These are phyloP conservation scores for Abramis brama DNA, from an alignment of 2,113 vertebrate genomes.

Conservation along the genomic window DNA sequence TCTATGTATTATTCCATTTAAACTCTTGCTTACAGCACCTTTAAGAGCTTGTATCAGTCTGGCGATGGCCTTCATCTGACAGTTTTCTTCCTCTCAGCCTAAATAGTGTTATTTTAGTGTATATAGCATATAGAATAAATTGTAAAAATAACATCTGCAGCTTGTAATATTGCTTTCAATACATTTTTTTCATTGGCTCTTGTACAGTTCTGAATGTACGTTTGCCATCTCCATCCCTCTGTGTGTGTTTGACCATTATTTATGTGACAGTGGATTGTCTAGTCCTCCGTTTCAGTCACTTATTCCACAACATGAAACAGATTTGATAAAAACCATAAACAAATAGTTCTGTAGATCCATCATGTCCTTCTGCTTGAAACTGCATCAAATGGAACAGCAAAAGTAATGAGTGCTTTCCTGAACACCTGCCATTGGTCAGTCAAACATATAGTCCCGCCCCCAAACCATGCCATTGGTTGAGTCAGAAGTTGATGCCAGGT, in stretches of 20 bases:
- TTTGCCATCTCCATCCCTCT: not conserved
- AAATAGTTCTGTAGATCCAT: not conserved
- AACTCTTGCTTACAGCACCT: constrained; percentile 1
- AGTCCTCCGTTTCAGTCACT: not conserved
- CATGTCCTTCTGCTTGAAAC: not conserved
- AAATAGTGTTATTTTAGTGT: constrained; percentile 67
- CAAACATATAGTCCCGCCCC: not conserved
- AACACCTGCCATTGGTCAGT: not conserved
- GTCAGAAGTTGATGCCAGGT: not conserved
- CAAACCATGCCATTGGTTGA: not conserved
- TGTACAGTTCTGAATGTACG: constrained; percentile 28
- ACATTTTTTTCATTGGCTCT: constrained; percentile 61
- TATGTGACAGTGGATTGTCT: not conserved
- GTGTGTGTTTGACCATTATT: not conserved
- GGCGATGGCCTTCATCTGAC: constrained; percentile 45
- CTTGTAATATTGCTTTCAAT: constrained; percentile 82
- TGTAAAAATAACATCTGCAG: constrained; percentile 59
- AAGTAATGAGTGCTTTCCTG: not conserved
- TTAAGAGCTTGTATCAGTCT: constrained; percentile 4
- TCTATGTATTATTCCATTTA: not conserved
- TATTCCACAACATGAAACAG: not conserved
- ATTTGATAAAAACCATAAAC: not conserved
- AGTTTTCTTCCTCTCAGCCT: constrained; percentile 35
- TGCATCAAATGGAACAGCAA: not conserved
- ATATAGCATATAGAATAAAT: constrained; percentile 81